Conservation (phyloP, 2,888 invertebrate genomes). For the Tipula unca region DNA sequence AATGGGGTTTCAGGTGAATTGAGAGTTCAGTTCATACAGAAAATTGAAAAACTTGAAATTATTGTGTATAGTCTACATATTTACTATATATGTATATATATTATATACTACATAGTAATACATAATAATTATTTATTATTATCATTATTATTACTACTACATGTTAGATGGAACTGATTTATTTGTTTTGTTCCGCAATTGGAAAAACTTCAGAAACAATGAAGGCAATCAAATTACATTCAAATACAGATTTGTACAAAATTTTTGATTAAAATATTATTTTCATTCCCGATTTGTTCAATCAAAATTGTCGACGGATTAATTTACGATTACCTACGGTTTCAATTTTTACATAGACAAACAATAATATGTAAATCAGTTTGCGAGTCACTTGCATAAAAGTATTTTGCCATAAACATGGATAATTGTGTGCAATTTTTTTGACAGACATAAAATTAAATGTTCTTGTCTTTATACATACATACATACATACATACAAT, state of each 20-base stretch:
- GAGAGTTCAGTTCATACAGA: not conserved
- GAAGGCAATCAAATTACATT: not conserved
- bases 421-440: not conserved
- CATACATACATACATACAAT: not conserved
- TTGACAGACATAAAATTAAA: not conserved
- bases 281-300: not conserved
- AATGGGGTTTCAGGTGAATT: slow-evolving; percentile 14
- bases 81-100: not conserved
- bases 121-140: not conserved
- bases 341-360: not conserved
- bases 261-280: not conserved
- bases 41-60: not conserved
- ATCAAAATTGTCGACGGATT: not conserved
- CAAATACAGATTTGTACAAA: not conserved
- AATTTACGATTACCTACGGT: not conserved
- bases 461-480: too few species aligned
- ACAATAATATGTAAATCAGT: not conserved
- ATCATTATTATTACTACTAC: not conserved
- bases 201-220: not conserved
- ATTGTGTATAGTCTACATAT: too few species aligned
- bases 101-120: not conserved
- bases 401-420: not conserved
- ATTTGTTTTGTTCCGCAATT: not conserved
- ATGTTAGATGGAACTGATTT: not conserved
- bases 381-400: not conserved